Evolutionary conservation across 2,113 vertebrate species (phyloP), one percentile per base, ranked within the genome.

Genomic region (Pantherophis guttatus): DNA sequence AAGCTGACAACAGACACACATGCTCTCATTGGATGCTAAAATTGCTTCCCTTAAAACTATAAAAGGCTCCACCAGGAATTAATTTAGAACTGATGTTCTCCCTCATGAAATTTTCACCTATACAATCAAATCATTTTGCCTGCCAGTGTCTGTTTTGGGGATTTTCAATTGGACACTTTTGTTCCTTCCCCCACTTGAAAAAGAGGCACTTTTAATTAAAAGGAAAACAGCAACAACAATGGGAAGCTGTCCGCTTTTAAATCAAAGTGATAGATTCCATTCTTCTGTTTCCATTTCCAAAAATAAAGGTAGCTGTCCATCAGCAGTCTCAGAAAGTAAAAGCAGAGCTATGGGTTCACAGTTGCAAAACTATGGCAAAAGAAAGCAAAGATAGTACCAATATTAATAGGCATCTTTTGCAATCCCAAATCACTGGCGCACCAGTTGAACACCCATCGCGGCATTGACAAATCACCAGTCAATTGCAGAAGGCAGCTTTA

Each of bases 21-120:
- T 3, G 0, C 0, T 81, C 62, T 54, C 0, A 0, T 5, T 15
- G 3, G 0, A 92, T 57, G 52, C 17, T 50, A 0, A 33, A 55
- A 93, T 1, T 89, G 2, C 92, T 85, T 48, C 52, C 91, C 10
- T 0, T 0, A 87, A 93, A 19, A 91, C 93, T 92, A n/a, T 13
- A 15, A 92, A 57, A 59, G 10, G 91, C 0, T 87, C 53, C 24
- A 8, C 0, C 0, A 90, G 19, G 93, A 1, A 1, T 52, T 39
- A 90, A 90, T 54, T 39, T 44, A 44, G 33, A 81, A 81, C 33
- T 5, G 26, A 70, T 70, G 62, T 5, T 70, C 29, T 70, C 12
- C 29, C 65, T 75, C 65, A 33, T 15, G 2, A 75, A 75, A 75
- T 33, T 6, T 15, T 29, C 13, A 75, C 29, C 33, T 39, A 44